phyloP scores from a whole-genome alignment of 2,113 vertebrate genomes.

The Asarcornis scutulata region DNA sequence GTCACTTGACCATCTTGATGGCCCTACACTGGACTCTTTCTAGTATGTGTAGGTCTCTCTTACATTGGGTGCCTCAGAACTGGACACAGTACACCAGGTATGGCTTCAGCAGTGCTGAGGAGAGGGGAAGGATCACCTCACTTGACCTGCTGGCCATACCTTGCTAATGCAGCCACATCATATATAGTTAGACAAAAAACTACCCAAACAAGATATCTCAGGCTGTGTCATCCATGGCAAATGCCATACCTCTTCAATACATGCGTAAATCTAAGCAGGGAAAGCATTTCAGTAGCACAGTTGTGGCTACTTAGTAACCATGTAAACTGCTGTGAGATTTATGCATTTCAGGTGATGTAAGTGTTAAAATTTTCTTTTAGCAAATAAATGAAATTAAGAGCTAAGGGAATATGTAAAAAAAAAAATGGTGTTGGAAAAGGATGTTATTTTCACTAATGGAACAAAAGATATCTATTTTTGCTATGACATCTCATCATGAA shows the following conservation, averaged over 20 bases:
- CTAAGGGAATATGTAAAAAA: neutral
- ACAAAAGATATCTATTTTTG: neutral
- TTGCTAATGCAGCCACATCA: no score
- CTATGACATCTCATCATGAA: neutral
- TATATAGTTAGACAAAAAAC: neutral
- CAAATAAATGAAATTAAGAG: neutral
- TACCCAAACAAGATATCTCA: neutral
- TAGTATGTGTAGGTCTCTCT: no score
- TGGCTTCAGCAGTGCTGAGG: neutral
- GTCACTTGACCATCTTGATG: no score
- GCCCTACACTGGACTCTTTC: no score
- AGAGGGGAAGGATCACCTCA: neutral
- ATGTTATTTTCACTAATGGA: rapidly evolving
- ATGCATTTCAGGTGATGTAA: neutral
- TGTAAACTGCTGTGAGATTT: neutral
- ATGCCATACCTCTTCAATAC: neutral
- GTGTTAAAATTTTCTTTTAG: neutral
- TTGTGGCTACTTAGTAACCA: neutral
- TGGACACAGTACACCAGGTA: no score
- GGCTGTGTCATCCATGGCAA: neutral
- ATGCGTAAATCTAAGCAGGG: neutral
- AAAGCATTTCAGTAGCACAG: neutral
- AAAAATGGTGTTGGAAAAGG: neutral
- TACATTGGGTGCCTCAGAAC: no score
- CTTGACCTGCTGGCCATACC: neutral